Evolutionary conservation across 2,797 vertebrate species (phyloP), one percentile per base, ranked within the genome.

Genomic region (Argyrosomus regius): DNA sequence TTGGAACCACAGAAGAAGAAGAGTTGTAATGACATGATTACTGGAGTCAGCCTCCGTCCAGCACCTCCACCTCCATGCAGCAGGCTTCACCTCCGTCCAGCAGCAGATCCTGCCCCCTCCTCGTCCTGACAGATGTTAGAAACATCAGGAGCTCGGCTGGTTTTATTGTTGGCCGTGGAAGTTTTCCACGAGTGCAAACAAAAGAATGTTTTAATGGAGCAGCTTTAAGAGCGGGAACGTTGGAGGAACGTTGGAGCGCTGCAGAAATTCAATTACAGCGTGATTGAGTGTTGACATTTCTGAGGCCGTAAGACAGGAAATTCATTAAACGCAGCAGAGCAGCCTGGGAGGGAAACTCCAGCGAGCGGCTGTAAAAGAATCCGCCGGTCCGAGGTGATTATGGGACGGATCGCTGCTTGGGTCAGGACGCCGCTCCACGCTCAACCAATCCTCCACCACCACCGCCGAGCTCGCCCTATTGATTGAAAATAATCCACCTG

Each of bases 211-310:
- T 91, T 90, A 93, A 93, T 92, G 87, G 88, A 28, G 60, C 84
- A 60, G 85, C 82, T 86, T 84, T 83, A 87, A 78, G 82, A 91
- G 88, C 52, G 81, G 66, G 85, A 83, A 84, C 63, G 76, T 85
- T 82, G 89, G 54, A 82, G 65, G 85, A 83, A 84, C 63, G 76
- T 85, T 82, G 89, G 87, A 89, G 88, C 73, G 90, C 88, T 89
- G 91, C 39, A 93, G 86, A 90, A 90, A 92, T 94, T 95, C 92
- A 93, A 93, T 94, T 95, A 93, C 82, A 39, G 77, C 43, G 69
- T 93, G 94, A 94, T 93, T 93, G 94, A 94, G 89, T 93, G 94
- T 94, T 95, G 94, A 95, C 94, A 92, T 94, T 95, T 94, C 86
- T 93, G 91, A 94, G 93, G 90, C 89, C 64, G 84, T 80, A 80